A percentile compares a stretch with the other conserved stretches of the same genome.
These are phyloP conservation scores for Globodera rostochiensis DNA, from an alignment of 1,140 invertebrate species.

Conservation along the genomic window DNA sequence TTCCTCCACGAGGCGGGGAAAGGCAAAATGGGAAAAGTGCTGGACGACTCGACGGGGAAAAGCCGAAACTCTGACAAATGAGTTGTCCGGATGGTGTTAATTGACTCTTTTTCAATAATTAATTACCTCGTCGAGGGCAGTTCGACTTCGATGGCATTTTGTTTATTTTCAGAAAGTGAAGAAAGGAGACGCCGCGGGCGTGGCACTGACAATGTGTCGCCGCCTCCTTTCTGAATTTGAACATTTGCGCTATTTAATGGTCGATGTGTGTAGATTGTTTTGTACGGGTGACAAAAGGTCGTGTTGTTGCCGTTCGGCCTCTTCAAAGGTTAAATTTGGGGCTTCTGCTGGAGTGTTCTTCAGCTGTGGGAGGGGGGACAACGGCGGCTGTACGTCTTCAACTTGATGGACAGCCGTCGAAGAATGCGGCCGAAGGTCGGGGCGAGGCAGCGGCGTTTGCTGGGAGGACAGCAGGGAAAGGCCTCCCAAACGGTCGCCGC, in stretches of 20 bases:
- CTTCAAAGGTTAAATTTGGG: background rate
- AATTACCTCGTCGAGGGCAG: background rate
- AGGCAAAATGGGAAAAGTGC: conserved; percentile 8
- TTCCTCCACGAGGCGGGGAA: background rate
- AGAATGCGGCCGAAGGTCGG: background rate
- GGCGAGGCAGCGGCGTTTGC: conserved; percentile 6
- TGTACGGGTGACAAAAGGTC: background rate
- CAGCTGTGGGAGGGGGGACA: background rate
- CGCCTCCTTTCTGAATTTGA: background rate
- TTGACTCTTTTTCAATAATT: background rate
- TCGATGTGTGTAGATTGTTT: background rate
- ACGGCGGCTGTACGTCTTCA: conserved; percentile 13
- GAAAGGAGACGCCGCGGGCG: conserved; percentile 35
- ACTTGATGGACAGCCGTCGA: conserved; percentile 13
- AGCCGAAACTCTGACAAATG: conserved; percentile 39
- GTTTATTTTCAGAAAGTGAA: background rate
- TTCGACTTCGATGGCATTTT: conserved; percentile 5
- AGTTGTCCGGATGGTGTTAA: background rate
- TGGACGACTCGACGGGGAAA: conserved; percentile 29
- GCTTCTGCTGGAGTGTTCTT: background rate
- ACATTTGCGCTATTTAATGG: background rate
- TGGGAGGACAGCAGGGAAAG: background rate
- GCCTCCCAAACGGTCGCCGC: background rate
- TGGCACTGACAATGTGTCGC: background rate
- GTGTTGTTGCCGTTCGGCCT: background rate